Conservation (phyloP, 1,140 invertebrate genomes). For the Diploscapter pachys region DNA sequence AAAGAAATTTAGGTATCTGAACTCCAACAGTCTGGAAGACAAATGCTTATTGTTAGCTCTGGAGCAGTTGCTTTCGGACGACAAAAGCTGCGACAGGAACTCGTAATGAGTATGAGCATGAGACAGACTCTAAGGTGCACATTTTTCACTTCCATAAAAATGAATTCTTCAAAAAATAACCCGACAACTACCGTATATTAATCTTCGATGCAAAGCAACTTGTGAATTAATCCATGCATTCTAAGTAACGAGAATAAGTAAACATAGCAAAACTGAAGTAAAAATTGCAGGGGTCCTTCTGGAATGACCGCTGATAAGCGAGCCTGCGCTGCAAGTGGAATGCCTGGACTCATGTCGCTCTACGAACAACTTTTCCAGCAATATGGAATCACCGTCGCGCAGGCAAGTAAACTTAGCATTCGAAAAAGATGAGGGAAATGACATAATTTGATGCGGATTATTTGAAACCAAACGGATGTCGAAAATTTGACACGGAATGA, state of each 20-base stretch:
- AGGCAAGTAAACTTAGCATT: conserved; percentile 65
- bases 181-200: no score
- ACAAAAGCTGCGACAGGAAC: conserved; percentile 91
- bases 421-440: background rate
- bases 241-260: no score
- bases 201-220: no score
- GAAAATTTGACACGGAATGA: no score
- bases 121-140: conserved; percentile 48
- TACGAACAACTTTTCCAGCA: conserved; percentile 99
- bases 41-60: conserved; percentile 96
- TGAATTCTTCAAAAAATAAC: no score
- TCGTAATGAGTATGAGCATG: conserved; percentile 58
- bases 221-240: no score
- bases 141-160: no score
- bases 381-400: conserved; percentile 95
- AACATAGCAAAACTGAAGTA: no score
- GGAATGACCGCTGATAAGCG: conserved; percentile 62
- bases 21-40: conserved; percentile 87
- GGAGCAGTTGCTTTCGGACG: conserved; percentile 97
- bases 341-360: conserved; percentile 94
- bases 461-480: no score
- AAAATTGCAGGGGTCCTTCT: conserved; percentile 34
- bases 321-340: conserved; percentile 95
- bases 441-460: no score
- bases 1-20: conserved; percentile 75